Conservation (phyloP, 2,113 vertebrate species). For the Microcebus ravelobensis region DNA sequence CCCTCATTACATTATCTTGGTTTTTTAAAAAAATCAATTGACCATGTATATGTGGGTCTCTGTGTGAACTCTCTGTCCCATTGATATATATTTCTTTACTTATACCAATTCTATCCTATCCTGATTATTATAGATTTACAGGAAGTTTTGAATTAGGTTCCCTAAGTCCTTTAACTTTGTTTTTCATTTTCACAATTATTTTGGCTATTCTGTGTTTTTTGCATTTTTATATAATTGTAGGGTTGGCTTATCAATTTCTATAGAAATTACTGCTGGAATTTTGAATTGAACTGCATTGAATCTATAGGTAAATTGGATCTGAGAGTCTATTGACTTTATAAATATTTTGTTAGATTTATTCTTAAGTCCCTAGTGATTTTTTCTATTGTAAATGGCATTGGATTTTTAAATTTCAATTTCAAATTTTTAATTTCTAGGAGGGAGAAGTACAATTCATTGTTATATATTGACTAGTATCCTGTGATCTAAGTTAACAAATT, state of each 20-base stretch:
- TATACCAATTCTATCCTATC: background rate
- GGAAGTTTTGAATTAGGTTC: background rate
- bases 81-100: background rate
- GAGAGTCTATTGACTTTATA: background rate
- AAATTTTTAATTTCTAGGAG: background rate
- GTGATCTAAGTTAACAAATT: background rate
- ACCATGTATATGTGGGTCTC: too few species aligned
- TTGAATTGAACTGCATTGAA: constrained; percentile 36
- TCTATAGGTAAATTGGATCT: background rate
- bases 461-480: background rate
- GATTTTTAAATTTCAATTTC: background rate
- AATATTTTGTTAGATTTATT: background rate
- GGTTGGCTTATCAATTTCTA: background rate
- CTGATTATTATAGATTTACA: background rate
- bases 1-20: background rate
- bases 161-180: background rate
- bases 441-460: background rate
- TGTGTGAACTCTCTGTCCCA: background rate
- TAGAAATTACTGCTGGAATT: background rate
- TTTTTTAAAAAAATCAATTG: background rate
- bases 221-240: background rate
- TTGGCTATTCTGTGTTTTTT: background rate
- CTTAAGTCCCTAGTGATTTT: background rate
- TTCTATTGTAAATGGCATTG: background rate
- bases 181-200: background rate